Evolutionary conservation across 2,888 invertebrate genomes (phyloP), one percentile per base, ranked within the genome.

Genomic region (Scaptomyza parva): DNA sequence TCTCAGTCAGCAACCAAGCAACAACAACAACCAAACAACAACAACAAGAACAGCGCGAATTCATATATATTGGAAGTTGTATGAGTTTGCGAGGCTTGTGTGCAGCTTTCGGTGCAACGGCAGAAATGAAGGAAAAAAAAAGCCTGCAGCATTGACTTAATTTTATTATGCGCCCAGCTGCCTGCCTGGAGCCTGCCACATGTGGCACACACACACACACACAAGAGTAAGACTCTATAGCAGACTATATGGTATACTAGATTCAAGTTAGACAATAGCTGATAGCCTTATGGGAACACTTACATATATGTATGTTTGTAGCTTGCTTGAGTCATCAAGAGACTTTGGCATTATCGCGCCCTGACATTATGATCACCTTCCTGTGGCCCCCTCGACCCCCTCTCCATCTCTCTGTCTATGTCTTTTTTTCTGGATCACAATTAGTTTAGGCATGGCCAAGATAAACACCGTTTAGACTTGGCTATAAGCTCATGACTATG

Each of bases 261-360:
- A 85, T 88, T 71, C 63, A 53, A 78, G 78, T 86, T 86, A 76
- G 86, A 83, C 80, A 81, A 86, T 62, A 70, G 53, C 65, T 58
- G 78, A 85, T 76, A 71, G 80, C 76, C 82, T 74, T 81, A 51
- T 65, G 64, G 26, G 66, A 47, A 52, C 61, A 47, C 30, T 37
- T 37, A 30, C 30, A 9, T n/a, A n/a, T n/a, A n/a, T n/a, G 47
- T 28, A 12, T 57, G 41, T 45, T 9, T 9, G 48, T 28, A 22
- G 9, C 17, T 47, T 18, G 18, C 76, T 82, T 82, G 73, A 82
- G 81, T 81, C 79, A 77, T 84, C 81, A 81, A n/a, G n/a, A n/a
- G 71, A 50, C 62, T 39, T n/a, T n/a, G 64, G 55, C 58, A 69
- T 76, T 77, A 77, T 78, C 75, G 71, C 79, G 22, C 64, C 63